Evolutionary conservation across 2,113 vertebrate species (phyloP).

Genomic region (Scartelaos histophorus): DNA sequence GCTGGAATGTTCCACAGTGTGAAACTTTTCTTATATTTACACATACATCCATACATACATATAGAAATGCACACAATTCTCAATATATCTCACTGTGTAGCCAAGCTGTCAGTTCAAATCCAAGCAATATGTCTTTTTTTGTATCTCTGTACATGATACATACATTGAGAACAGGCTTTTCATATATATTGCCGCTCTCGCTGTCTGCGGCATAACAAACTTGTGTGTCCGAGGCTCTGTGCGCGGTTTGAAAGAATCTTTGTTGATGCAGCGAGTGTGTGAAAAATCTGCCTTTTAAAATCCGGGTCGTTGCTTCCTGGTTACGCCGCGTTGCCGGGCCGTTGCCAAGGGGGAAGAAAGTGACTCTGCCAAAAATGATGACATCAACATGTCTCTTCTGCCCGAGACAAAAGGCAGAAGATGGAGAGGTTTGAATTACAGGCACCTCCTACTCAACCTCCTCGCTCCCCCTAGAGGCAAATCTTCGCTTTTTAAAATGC

Average conservation of each 20-base stretch:
- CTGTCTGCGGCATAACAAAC: conserved; percentile 33
- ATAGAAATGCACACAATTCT: no score
- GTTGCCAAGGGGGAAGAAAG: conserved; percentile 51
- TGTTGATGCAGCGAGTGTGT: conserved; percentile 40
- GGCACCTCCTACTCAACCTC: conserved; percentile 42
- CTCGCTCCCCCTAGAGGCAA: conserved; percentile 30
- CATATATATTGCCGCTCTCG: conserved; percentile 23
- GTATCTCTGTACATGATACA: background rate
- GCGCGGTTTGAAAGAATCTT: conserved; percentile 37
- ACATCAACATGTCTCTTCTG: conserved; percentile 42
- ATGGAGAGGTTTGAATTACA: conserved; percentile 53
- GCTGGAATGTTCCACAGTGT: no score
- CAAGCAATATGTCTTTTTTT: background rate
- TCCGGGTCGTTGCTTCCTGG: conserved; percentile 40
- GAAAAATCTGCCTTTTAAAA: conserved; percentile 45
- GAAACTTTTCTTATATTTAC: no score
- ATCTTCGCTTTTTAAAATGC: conserved; percentile 38
- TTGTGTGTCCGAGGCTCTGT: conserved; percentile 22
- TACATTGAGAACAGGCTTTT: background rate
- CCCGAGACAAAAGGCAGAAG: conserved; percentile 38
- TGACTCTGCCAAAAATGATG: conserved; percentile 47
- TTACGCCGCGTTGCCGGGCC: conserved; percentile 31
- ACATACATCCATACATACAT: no score
- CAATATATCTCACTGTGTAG: no score
- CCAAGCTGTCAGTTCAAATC: background rate